These are phyloP conservation scores for Limosa lapponica DNA, from an alignment of 2,797 vertebrate genomes.

Conservation along the genomic window DNA sequence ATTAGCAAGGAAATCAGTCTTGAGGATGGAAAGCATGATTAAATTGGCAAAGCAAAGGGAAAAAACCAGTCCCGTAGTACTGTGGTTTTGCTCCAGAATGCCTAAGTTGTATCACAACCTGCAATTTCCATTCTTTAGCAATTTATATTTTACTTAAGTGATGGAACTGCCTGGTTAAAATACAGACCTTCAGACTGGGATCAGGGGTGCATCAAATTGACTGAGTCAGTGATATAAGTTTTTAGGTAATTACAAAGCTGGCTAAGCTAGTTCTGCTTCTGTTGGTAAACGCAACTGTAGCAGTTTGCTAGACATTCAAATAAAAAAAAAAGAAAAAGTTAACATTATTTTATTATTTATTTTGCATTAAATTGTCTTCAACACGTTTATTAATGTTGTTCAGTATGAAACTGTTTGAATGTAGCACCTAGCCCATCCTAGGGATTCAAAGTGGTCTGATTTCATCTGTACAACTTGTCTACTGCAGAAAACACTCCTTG, in stretches of 20 bases:
- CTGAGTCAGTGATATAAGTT: neutral
- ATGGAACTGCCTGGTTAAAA: neutral
- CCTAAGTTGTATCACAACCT: neutral
- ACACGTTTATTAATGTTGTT: neutral
- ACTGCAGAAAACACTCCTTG: neutral
- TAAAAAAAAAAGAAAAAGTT: no score
- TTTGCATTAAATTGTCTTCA: neutral
- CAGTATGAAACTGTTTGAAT: neutral
- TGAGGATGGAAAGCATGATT: neutral
- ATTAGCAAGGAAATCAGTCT: neutral
- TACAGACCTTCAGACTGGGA: neutral
- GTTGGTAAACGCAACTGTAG: neutral
- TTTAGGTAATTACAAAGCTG: neutral
- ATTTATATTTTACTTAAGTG: neutral
- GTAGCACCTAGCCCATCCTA: neutral
- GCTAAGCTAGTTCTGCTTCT: neutral
- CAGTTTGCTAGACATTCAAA: neutral
- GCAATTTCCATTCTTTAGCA: neutral
- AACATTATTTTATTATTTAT: neutral
- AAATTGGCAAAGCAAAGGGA: neutral
- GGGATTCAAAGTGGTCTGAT: neutral
- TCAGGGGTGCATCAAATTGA: neutral
- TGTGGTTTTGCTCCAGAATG: neutral
- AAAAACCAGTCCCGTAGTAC: neutral
- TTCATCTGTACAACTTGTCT: neutral